These are phyloP conservation scores for Trogon surrucura DNA, from an alignment of 2,113 vertebrate genomes.

Conservation along the genomic window DNA sequence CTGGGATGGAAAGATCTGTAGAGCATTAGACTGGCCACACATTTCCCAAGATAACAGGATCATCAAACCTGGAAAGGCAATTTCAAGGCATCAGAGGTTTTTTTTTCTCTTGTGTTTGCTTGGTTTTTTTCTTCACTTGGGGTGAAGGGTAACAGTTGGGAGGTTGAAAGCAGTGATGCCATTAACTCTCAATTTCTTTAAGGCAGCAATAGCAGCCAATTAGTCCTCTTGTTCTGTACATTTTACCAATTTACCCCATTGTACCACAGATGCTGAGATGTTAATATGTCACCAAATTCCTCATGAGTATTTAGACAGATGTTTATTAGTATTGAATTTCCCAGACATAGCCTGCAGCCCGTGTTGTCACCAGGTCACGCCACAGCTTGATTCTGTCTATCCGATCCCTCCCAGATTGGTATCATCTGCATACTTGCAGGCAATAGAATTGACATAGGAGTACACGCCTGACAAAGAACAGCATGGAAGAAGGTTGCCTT, in stretches of 20 bases:
- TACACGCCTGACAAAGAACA: not conserved
- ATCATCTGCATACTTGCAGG: not conserved
- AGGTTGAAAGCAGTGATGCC: not conserved
- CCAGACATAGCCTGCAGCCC: not conserved
- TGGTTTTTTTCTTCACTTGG: not conserved
- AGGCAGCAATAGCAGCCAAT: not conserved
- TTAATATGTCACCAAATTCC: not conserved
- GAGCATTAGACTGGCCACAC: not conserved
- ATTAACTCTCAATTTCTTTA: not conserved
- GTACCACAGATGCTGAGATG: not conserved
- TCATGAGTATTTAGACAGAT: not conserved
- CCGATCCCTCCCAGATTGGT: not conserved
- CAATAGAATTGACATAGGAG: not conserved
- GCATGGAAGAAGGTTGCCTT: not conserved
- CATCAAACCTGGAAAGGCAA: not conserved
- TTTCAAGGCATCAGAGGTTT: not conserved
- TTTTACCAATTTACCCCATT: not conserved
- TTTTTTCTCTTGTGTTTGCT: not conserved
- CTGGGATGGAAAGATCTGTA: not conserved
- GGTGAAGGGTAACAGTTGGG: not conserved
- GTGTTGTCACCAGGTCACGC: not conserved
- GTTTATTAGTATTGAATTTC: not conserved
- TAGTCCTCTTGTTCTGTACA: not conserved
- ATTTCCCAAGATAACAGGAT: slow-evolving; percentile 1
- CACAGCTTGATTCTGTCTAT: not conserved